Evolutionary conservation across 2,113 vertebrate genomes (phyloP).

Genomic region (Anser cygnoides): DNA sequence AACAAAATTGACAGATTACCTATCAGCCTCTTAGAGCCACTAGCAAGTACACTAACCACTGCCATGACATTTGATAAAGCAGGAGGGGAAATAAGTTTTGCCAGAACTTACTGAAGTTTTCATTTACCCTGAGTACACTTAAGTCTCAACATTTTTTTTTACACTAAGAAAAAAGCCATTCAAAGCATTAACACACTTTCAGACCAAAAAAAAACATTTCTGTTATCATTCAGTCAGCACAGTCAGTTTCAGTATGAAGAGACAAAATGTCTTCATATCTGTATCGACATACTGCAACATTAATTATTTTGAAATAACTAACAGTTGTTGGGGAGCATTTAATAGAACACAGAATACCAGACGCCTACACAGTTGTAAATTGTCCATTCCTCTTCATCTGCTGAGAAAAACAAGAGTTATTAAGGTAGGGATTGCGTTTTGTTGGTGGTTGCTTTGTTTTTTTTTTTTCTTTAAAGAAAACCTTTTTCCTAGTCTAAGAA

Average conservation of each 20-base stretch:
- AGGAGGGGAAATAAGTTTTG: not conserved
- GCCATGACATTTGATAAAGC: not conserved
- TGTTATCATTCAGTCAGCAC: not conserved
- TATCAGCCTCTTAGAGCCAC: not conserved
- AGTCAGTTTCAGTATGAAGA: not conserved
- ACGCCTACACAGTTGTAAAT: not conserved
- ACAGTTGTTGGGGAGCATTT: not conserved
- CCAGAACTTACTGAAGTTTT: not conserved
- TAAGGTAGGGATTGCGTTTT: not conserved
- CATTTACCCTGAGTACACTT: not conserved
- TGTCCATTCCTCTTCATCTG: not conserved
- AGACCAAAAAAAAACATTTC: not conserved
- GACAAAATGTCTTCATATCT: not conserved
- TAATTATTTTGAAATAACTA: slow-evolving; percentile 4
- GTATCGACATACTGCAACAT: not conserved
- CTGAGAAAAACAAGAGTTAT: not conserved
- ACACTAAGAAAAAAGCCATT: not conserved
- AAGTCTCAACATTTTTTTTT: not conserved
- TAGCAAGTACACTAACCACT: not conserved
- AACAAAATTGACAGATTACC: not conserved
- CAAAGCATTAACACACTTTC: not conserved
- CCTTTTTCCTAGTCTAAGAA: not conserved
- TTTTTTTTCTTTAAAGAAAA: not conserved
- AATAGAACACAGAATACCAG: not conserved
- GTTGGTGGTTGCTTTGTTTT: not conserved